A percentile compares a stretch with the other conserved stretches of the same genome.
These are phyloP conservation scores for Andinoacara biseriatus DNA, from an alignment of 2,113 vertebrate species.

Conservation along the genomic window DNA sequence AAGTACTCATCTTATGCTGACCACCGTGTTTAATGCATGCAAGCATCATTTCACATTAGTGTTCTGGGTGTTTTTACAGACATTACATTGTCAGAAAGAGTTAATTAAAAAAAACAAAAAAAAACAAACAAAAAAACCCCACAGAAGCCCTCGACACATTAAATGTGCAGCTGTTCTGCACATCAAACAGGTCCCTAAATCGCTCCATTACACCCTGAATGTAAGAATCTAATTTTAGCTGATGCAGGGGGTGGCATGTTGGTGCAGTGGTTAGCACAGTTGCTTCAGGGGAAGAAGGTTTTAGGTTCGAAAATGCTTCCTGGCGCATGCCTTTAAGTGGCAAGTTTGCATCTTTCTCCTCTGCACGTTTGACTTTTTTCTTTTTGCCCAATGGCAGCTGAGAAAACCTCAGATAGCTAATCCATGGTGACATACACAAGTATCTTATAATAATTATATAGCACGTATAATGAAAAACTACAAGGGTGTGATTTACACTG, in stretches of 20 bases:
- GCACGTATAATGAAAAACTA: not conserved
- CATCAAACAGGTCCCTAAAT: not conserved
- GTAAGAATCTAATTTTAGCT: not conserved
- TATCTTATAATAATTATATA: not conserved
- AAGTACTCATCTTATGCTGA: not conserved
- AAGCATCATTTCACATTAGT: conserved; percentile 6
- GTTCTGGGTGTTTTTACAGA: not conserved
- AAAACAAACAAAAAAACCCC: not conserved
- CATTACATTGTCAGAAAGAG: not conserved
- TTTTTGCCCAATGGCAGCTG: not conserved
- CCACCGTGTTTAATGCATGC: not conserved
- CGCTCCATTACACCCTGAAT: not conserved
- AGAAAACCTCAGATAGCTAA: not conserved
- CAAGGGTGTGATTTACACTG: not conserved
- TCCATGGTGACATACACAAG: not conserved
- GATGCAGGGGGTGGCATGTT: not conserved
- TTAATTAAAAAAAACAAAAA: not conserved
- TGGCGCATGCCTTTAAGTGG: not conserved
- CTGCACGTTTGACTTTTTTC: not conserved
- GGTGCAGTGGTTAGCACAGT: not conserved
- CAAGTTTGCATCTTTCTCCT: not conserved
- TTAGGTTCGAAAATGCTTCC: not conserved
- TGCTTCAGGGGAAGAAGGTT: not conserved
- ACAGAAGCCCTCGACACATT: not conserved
- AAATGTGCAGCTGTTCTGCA: not conserved